These are phyloP conservation scores for Euura saliciscinereae DNA, from an alignment of 1,140 invertebrate species.

Conservation along the genomic window DNA sequence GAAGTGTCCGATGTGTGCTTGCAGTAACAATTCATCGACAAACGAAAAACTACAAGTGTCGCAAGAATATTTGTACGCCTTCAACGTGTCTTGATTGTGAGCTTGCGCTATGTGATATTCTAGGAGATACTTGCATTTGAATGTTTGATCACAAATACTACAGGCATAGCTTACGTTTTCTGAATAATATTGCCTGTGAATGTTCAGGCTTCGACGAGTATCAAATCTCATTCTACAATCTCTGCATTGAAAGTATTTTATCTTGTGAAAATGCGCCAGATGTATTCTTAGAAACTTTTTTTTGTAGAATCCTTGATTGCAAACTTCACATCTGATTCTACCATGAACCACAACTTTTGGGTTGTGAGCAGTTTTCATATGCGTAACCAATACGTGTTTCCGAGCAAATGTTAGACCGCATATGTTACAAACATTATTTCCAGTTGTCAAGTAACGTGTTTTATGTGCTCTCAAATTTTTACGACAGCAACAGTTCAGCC, in stretches of 20 bases:
- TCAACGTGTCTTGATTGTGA: background rate
- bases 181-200: background rate
- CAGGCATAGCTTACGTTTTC: background rate
- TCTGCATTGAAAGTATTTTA: background rate
- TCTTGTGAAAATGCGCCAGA: background rate
- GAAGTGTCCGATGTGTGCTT: background rate
- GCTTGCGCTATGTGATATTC: background rate
- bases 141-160: background rate
- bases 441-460: background rate
- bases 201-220: background rate
- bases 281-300: background rate
- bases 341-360: background rate
- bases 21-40: background rate
- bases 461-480: background rate
- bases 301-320: background rate
- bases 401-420: background rate
- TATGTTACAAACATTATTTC: background rate
- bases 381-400: background rate
- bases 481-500: background rate
- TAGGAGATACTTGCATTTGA: background rate
- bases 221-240: background rate
- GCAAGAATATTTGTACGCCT: background rate
- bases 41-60: background rate
- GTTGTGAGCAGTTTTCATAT: background rate
- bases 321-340: background rate